These are phyloP conservation scores for Dolichomitus sp. DNA, from an alignment of 2,888 invertebrate species.

Conservation along the genomic window DNA sequence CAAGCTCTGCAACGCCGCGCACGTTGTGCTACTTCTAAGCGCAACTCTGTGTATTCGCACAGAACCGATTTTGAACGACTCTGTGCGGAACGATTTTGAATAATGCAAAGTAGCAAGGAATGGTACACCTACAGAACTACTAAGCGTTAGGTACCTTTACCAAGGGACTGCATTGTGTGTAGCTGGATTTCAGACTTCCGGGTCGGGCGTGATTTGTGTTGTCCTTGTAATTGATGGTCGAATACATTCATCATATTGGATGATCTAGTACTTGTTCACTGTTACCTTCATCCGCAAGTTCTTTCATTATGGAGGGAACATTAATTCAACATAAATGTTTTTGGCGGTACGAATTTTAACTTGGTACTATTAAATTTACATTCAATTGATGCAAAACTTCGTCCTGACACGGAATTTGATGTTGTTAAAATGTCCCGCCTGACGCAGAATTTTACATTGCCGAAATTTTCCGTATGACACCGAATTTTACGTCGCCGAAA, in stretches of 20 bases:
- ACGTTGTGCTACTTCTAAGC: slow-evolving; percentile 34
- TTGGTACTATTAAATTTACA: too few species aligned
- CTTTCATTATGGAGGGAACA: too few species aligned
- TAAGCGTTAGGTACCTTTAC: not conserved
- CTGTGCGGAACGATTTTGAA: slow-evolving; percentile 58
- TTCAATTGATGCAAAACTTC: too few species aligned
- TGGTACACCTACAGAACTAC: slow-evolving; percentile 50
- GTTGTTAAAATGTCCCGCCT: too few species aligned
- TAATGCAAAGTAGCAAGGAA: slow-evolving; percentile 63
- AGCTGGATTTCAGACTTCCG: not conserved
- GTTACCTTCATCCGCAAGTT: too few species aligned
- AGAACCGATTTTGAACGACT: slow-evolving; percentile 63
- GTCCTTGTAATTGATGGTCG: not conserved
- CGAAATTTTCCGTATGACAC: too few species aligned
- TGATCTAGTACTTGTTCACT: too few species aligned
- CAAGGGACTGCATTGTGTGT: not conserved
- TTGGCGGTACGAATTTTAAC: too few species aligned
- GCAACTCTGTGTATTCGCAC: slow-evolving; percentile 31
- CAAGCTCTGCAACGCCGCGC: slow-evolving; percentile 28
- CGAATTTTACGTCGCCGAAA: too few species aligned
- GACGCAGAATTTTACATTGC: too few species aligned
- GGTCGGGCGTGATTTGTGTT: not conserved
- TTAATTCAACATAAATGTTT: too few species aligned
- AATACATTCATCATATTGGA: not conserved
- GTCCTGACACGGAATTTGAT: too few species aligned